Evolutionary conservation across 2,888 invertebrate genomes (phyloP).

Genomic region (Cerastis leucographa): DNA sequence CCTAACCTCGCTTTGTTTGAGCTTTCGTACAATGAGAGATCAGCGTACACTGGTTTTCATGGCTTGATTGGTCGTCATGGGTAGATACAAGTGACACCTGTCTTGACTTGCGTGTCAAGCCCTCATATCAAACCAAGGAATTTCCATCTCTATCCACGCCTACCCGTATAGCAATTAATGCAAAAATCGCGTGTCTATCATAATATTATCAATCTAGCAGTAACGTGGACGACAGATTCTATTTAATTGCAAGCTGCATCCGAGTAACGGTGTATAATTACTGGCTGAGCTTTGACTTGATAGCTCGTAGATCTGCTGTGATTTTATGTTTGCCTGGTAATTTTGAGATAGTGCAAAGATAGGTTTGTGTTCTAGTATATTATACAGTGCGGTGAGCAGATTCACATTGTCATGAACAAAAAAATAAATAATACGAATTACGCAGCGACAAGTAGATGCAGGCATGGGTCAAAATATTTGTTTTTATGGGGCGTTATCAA

Average conservation of each 20-base stretch:
- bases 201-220: conserved; percentile 42
- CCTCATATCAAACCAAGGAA: conserved; percentile 34
- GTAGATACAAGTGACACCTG: not conserved
- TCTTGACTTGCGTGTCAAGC: conserved; percentile 27
- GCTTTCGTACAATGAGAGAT: too few relatives aligned
- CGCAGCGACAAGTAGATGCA: too few relatives aligned
- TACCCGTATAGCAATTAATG: conserved; percentile 23
- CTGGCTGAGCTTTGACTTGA: conserved; percentile 36
- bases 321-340: conserved; percentile 16
- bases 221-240: conserved; percentile 50
- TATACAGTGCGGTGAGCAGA: not conserved
- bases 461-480: too few relatives aligned
- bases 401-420: not conserved
- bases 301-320: conserved; percentile 13
- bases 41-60: too few relatives aligned
- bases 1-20: too few relatives aligned
- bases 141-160: conserved; percentile 35
- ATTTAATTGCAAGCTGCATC: conserved; percentile 44
- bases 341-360: conserved; percentile 27
- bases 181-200: conserved; percentile 59
- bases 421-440: too few relatives aligned
- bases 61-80: too few relatives aligned
- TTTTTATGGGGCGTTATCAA: too few relatives aligned
- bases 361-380: not conserved
- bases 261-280: conserved; percentile 53